A percentile compares a stretch with the other conserved stretches of the same genome.
Evolutionary conservation across 2,113 vertebrate genomes (phyloP).

Genomic region (Reinhardtius hippoglossoides): DNA sequence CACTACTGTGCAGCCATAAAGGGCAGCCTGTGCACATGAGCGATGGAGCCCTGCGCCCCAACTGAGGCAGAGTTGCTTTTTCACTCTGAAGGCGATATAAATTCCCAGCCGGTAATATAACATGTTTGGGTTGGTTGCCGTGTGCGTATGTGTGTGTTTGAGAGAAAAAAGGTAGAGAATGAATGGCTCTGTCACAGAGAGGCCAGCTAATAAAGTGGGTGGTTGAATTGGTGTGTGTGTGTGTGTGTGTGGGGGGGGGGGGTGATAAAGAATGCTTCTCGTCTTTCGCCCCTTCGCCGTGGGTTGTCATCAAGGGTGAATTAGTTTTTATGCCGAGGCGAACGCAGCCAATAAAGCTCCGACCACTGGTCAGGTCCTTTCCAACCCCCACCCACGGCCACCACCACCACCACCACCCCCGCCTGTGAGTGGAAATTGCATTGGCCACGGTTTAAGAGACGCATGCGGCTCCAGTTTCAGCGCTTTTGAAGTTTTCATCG

Average conservation of each 20-base stretch:
- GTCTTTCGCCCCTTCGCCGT: constrained; percentile 67
- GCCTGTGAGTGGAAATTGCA: constrained; percentile 70
- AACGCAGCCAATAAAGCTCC: constrained; percentile 70
- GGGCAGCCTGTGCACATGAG: constrained; percentile 49
- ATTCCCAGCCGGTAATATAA: constrained; percentile 74
- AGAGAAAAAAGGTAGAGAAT: constrained; percentile 46
- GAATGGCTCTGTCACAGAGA: constrained; percentile 66
- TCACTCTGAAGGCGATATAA: constrained; percentile 65
- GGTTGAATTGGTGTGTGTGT: constrained; percentile 26
- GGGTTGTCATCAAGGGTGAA: constrained; percentile 80
- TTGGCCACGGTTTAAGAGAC: constrained; percentile 70
- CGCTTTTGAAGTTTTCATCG: constrained; percentile 79
- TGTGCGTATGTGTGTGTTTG: constrained; percentile 23
- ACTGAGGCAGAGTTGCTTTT: constrained; percentile 46
- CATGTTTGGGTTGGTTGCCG: constrained; percentile 50
- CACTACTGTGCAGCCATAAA: constrained; percentile 60
- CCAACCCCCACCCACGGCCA: background rate
- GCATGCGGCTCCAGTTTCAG: constrained; percentile 72
- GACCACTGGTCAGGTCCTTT: constrained; percentile 42
- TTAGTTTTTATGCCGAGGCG: constrained; percentile 70
- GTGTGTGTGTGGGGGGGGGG: constrained; percentile 20
- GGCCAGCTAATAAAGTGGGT: constrained; percentile 74
- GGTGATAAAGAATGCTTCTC: constrained; percentile 66
- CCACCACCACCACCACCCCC: background rate
- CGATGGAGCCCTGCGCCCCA: constrained; percentile 47